A percentile compares a stretch with the other conserved stretches of the same genome.
Evolutionary conservation across 2,888 invertebrate genomes (phyloP).

Genomic region (Mythimna loreyi): DNA sequence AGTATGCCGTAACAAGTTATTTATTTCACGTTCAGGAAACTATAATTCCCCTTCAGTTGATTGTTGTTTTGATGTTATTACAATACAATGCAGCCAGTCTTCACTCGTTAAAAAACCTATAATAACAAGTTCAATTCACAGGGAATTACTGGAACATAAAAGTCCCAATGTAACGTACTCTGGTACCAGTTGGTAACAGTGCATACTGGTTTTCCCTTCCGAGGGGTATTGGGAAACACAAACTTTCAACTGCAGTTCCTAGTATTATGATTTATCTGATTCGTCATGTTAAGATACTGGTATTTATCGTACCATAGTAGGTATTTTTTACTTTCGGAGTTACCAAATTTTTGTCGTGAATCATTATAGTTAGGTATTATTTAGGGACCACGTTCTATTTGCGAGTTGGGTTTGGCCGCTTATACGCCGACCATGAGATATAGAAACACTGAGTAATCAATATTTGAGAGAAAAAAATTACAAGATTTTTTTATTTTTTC

Average conservation of each 20-base stretch:
- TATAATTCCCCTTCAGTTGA: not conserved
- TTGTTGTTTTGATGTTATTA: not conserved
- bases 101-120: not conserved
- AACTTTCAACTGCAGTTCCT: conserved; percentile 2
- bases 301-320: not conserved
- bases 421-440: no score
- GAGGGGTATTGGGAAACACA: conserved; percentile 11
- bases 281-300: conserved; percentile 1
- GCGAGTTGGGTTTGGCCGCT: no score
- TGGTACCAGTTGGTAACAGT: conserved; percentile 6
- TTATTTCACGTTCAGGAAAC: conserved; percentile 1
- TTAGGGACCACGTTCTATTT: no score
- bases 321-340: not conserved
- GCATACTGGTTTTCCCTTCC: not conserved
- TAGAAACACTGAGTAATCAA: no score
- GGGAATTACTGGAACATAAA: conserved; percentile 23
- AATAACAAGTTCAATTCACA: conserved; percentile 18
- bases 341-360: not conserved
- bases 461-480: no score
- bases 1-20: not conserved
- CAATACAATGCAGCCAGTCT: not conserved
- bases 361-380: not conserved
- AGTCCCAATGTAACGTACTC: conserved; percentile 12
- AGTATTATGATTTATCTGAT: conserved; percentile 16
- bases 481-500: no score